These are phyloP conservation scores for Cataglyphis hispanica DNA, from an alignment of 1,140 invertebrate species.

Conservation along the genomic window DNA sequence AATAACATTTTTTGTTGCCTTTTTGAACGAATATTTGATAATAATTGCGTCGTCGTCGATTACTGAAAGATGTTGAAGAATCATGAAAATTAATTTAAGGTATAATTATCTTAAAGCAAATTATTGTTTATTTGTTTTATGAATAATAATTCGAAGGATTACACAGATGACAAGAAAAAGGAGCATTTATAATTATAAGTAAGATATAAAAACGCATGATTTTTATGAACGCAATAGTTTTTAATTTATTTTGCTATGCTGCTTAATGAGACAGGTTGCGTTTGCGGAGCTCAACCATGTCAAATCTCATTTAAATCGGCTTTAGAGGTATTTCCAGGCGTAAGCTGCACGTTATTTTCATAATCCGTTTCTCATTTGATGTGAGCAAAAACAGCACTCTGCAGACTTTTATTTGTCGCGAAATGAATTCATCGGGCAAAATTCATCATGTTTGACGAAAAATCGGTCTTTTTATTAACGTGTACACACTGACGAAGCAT, in stretches of 20 bases:
- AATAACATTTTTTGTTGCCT: neutral
- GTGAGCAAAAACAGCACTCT: slow-evolving; percentile 9
- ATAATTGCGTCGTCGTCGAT: neutral
- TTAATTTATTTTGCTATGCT: neutral
- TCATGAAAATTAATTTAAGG: neutral
- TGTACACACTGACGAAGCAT: neutral
- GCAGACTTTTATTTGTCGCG: slow-evolving; percentile 24
- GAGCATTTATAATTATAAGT: neutral
- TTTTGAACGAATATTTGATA: neutral
- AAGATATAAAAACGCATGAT: neutral
- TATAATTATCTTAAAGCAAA: neutral
- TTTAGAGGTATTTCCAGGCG: slow-evolving; percentile 36
- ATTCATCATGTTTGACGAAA: neutral
- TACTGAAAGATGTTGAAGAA: neutral
- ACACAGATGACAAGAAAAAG: neutral
- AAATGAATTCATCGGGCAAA: slow-evolving; percentile 31
- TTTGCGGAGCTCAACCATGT: slow-evolving; percentile 13
- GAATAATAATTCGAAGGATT: neutral
- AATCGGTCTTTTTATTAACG: neutral
- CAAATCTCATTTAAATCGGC: slow-evolving; percentile 56
- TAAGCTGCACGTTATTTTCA: slow-evolving; percentile 52
- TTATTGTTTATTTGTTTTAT: neutral
- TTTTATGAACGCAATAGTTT: slow-evolving; percentile 11
- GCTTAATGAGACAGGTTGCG: slow-evolving; percentile 27
- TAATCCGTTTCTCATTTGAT: slow-evolving; percentile 53